phyloP scores from a whole-genome alignment of 2,888 invertebrate genomes.

The Amblyjoppa proteus region DNA sequence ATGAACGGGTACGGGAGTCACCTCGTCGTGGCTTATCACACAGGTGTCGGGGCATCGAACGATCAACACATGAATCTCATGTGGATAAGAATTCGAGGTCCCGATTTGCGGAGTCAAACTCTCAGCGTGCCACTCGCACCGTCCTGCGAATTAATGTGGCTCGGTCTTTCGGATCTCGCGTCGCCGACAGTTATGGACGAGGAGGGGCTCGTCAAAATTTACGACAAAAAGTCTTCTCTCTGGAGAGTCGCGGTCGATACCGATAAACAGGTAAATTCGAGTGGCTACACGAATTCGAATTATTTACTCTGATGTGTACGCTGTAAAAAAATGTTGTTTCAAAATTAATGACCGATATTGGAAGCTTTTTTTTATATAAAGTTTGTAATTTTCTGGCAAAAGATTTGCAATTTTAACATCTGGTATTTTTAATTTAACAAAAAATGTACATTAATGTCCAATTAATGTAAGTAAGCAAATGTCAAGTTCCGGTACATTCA shows the following conservation, averaged over 20 bases:
- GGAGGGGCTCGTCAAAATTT: constrained; percentile 90
- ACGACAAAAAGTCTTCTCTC: constrained; percentile 88
- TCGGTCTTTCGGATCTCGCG: constrained; percentile 93
- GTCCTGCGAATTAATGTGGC: constrained; percentile 90
- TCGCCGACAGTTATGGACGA: constrained; percentile 93
- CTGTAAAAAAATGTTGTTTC: too few relatives aligned
- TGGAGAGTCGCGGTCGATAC: constrained; percentile 95
- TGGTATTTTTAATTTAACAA: too few relatives aligned
- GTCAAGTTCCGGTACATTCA: too few relatives aligned
- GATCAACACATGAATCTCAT: constrained; percentile 87
- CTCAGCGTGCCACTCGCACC: constrained; percentile 89
- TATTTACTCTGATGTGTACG: neutral
- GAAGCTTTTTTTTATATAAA: too few relatives aligned
- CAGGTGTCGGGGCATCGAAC: constrained; percentile 85
- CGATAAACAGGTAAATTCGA: constrained; percentile 88
- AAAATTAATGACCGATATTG: too few relatives aligned
- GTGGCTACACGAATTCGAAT: neutral
- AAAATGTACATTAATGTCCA: too few relatives aligned
- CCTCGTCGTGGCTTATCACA: constrained; percentile 90
- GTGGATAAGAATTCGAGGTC: constrained; percentile 85
- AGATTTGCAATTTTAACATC: too few relatives aligned
- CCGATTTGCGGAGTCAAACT: constrained; percentile 85
- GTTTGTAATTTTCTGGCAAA: too few relatives aligned
- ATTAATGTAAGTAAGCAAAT: too few relatives aligned
- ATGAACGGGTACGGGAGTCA: constrained; percentile 88